A percentile compares a stretch with the other conserved stretches of the same genome.
Evolutionary conservation across 2,797 vertebrate genomes (phyloP).

Genomic region (Sciurus vulgaris): DNA sequence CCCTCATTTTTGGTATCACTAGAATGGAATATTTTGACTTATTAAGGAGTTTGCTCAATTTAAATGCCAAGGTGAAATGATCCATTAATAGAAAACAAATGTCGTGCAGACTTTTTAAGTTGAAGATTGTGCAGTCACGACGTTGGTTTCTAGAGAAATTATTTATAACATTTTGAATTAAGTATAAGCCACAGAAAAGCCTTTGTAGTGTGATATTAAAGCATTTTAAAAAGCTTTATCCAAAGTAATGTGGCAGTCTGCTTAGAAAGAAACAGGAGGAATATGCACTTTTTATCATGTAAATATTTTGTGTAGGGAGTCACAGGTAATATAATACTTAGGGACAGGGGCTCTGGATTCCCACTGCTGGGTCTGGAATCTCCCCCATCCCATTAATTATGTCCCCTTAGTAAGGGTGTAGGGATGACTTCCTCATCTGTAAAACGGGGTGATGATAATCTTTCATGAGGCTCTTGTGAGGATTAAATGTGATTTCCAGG

Average conservation of each 20-base stretch:
- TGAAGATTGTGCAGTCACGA: background rate
- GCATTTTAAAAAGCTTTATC: conserved; percentile 48
- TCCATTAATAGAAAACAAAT: conserved; percentile 52
- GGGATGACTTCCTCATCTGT: background rate
- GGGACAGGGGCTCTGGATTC: background rate
- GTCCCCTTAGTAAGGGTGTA: background rate
- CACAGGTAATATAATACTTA: background rate
- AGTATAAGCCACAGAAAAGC: conserved; percentile 13
- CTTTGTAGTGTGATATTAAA: conserved; percentile 28
- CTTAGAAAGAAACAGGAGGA: conserved; percentile 27
- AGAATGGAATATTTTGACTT: conserved; percentile 33
- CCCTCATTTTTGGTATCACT: background rate
- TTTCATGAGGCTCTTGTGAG: background rate
- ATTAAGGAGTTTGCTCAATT: conserved; percentile 60
- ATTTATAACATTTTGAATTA: conserved; percentile 40
- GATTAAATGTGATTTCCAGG: background rate
- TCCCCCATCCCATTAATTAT: background rate
- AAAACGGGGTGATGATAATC: background rate
- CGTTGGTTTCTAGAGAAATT: conserved; percentile 66
- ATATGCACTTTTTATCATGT: background rate
- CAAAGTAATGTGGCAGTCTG: background rate
- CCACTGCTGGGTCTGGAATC: background rate
- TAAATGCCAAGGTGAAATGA: conserved; percentile 39
- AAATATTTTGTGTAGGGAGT: background rate
- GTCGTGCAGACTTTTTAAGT: background rate